Evolutionary conservation across 2,888 invertebrate genomes (phyloP), one percentile per base, ranked within the genome.

Genomic region (Bimastos eiseni): DNA sequence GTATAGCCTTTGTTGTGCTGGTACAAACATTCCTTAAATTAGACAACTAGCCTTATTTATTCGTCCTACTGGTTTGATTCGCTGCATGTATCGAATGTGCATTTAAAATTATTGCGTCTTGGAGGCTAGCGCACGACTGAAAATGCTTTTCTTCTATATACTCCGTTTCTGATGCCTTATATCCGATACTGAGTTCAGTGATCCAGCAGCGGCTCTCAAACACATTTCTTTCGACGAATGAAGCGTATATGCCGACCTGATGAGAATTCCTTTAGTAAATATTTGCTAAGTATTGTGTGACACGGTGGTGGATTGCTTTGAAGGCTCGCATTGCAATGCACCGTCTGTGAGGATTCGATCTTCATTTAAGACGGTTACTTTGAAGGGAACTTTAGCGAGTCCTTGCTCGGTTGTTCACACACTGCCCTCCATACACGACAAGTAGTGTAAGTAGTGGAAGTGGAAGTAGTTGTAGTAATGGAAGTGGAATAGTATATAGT

Each of bases 181-280:
- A 21, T 70, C 49, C 49, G 49, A 55, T 3, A n/a, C 13, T 70
- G 11, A n/a, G 30, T 8, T n/a, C 70, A 70, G n/a, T n/a, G 30
- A 70, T 70, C 30, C 70, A 70, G 13, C 70, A 8, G 70, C 24
- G 4, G 13, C 24, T 24, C 21, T 49, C 44, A 19, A 11, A 70
- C 30, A 70, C n/a, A 13, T n/a, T n/a, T 70, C n/a, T n/a, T 30
- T n/a, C 70, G 44, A 91, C 44, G 86, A 36, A 86, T 70, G 70
- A 4, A 70, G 17, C 11, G n/a, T n/a, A 11, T n/a, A 70, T 30
- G n/a, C 70, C 70, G 30, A 30, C 30, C 70, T 70, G 70, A 70
- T 70, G 70, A 70, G 70, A 70, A 70, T n/a, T 70, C 70, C 70
- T 70, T n/a, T 11, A 8, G 70, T 70, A 70, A 70, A 70, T 70